These are phyloP conservation scores for Peromyscus maniculatus DNA, from an alignment of 2,113 vertebrate species.

Conservation along the genomic window DNA sequence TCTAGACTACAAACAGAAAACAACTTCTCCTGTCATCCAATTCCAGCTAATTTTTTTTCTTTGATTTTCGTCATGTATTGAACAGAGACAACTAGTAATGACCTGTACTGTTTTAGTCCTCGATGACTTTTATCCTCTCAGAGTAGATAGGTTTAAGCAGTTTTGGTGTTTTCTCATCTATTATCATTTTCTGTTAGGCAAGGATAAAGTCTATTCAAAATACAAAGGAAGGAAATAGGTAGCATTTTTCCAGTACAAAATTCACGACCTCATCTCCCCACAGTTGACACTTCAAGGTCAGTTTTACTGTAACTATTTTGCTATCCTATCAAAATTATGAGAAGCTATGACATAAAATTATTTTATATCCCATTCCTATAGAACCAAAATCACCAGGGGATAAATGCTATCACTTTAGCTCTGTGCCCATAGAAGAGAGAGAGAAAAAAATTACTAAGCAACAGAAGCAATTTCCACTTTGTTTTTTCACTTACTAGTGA, in stretches of 20 bases:
- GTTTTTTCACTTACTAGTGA: neutral
- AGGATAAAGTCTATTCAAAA: neutral
- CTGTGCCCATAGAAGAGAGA: neutral
- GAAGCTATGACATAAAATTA: neutral
- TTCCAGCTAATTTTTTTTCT: neutral
- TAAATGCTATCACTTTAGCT: neutral
- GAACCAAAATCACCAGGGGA: conserved; percentile 16
- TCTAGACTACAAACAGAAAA: neutral
- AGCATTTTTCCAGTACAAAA: neutral
- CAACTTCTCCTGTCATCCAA: neutral
- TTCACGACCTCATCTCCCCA: neutral
- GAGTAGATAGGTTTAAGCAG: neutral
- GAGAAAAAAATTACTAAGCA: neutral
- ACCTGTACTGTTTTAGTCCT: neutral
- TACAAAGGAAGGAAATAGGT: neutral
- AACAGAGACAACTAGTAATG: neutral
- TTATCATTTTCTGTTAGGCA: neutral
- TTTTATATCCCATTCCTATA: conserved; percentile 12
- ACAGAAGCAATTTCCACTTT: neutral
- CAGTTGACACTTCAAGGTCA: neutral
- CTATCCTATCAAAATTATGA: neutral
- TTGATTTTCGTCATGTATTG: conserved; percentile 24
- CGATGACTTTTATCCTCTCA: neutral
- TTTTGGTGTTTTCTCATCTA: neutral
- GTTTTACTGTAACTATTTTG: conserved; percentile 19